Evolutionary conservation across 2,113 vertebrate species (phyloP).

Genomic region (Sapayoa aenigma): DNA sequence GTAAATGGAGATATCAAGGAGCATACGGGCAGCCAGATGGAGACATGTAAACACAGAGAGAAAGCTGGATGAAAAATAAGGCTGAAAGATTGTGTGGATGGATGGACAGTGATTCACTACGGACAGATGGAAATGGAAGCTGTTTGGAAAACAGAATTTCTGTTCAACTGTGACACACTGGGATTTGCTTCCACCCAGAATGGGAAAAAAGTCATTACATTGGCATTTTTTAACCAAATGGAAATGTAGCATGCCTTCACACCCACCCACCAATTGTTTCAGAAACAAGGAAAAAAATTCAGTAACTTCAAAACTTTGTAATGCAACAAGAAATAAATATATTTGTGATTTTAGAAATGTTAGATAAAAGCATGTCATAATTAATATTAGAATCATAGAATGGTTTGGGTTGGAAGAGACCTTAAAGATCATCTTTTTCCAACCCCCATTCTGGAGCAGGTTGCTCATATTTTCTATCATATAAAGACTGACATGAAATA

Average conservation of each 20-base stretch:
- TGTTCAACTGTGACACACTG: background rate
- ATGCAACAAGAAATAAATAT: background rate
- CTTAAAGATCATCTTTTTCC: background rate
- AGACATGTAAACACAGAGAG: conserved; percentile 25
- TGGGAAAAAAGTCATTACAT: background rate
- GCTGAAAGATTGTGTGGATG: conserved; percentile 37
- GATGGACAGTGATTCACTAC: conserved; percentile 52
- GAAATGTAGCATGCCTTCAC: background rate
- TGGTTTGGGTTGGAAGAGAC: background rate
- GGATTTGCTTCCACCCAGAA: conserved; percentile 12
- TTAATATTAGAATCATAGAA: background rate
- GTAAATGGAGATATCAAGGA: conserved; percentile 42
- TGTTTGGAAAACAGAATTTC: conserved; percentile 52
- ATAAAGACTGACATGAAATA: background rate
- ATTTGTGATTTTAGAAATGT: background rate
- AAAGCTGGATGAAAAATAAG: conserved; percentile 54
- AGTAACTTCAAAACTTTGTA: background rate
- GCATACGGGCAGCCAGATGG: conserved; percentile 56
- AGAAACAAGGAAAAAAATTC: background rate
- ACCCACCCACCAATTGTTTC: background rate
- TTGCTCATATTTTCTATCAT: background rate
- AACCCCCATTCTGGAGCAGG: background rate
- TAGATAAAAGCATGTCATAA: background rate
- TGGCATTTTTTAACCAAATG: background rate
- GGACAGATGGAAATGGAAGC: conserved; percentile 59